Evolutionary conservation across 2,888 invertebrate genomes (phyloP).

Genomic region (Lasius fuliginosus): DNA sequence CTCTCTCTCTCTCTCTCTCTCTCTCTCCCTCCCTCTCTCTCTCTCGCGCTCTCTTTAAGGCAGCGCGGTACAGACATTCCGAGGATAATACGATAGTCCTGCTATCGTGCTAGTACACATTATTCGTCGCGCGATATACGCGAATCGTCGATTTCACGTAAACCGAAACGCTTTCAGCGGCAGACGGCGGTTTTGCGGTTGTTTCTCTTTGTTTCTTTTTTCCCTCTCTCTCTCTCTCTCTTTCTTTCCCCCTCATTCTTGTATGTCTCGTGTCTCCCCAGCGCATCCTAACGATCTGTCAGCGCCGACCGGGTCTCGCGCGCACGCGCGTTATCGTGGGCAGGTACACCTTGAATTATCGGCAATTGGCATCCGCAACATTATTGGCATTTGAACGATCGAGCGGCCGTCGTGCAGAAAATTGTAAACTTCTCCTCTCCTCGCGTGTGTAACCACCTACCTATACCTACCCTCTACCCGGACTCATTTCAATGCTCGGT

Average conservation of each 20-base stretch:
- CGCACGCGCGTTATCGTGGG: conserved; percentile 76
- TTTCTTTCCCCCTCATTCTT: not conserved
- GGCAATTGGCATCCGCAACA: conserved; percentile 81
- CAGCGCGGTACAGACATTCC: not conserved
- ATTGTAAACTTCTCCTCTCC: conserved; percentile 72
- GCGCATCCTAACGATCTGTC: conserved; percentile 73
- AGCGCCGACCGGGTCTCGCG: conserved; percentile 60
- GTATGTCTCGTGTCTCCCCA: conserved; percentile 26
- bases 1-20: not conserved
- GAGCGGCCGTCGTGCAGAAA: conserved; percentile 72
- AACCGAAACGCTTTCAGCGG: conserved; percentile 4
- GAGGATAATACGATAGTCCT: not conserved
- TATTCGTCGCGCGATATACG: not conserved
- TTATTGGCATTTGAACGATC: conserved; percentile 77
- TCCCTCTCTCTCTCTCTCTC: not conserved
- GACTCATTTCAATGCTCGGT: conserved; percentile 61
- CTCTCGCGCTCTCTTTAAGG: not conserved
- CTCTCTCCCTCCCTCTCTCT: not conserved
- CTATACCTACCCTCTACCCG: conserved; percentile 60
- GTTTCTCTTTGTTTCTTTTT: not conserved
- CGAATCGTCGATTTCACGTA: conserved; percentile 23
- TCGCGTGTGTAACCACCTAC: conserved; percentile 64
- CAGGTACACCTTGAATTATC: conserved; percentile 81
- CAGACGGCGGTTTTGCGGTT: conserved; percentile 14
- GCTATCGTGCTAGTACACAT: not conserved